phyloP scores from a whole-genome alignment of 2,113 vertebrate species.

The Antechinus flavipes region DNA sequence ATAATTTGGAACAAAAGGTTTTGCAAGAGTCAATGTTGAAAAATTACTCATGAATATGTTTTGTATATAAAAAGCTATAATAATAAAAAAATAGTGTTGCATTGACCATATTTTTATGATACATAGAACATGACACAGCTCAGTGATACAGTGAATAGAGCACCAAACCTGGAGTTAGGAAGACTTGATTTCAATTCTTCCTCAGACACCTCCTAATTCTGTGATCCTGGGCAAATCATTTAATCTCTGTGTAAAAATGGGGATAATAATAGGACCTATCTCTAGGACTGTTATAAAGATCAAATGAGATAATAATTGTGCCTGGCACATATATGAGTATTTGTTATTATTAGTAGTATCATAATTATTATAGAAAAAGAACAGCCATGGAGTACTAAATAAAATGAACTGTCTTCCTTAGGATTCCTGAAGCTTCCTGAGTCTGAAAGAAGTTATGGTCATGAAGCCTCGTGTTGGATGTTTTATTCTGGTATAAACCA shows the following conservation, averaged over 20 bases:
- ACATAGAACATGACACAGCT: not conserved
- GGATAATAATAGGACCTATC: not conserved
- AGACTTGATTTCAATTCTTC: not conserved
- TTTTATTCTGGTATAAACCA: not conserved
- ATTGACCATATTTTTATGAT: not conserved
- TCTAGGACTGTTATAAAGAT: not conserved
- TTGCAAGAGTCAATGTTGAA: no score
- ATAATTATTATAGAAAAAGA: not conserved
- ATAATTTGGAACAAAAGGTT: no score
- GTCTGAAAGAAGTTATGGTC: not conserved
- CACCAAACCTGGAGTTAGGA: not conserved
- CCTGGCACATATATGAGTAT: not conserved
- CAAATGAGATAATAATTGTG: not conserved
- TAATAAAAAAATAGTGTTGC: not conserved
- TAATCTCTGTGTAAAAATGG: not conserved
- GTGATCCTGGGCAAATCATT: not conserved
- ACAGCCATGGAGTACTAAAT: not conserved
- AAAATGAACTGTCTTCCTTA: not conserved
- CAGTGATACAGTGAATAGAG: not conserved
- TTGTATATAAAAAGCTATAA: no score
- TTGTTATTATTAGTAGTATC: not conserved
- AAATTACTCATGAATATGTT: no score
- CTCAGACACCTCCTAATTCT: not conserved
- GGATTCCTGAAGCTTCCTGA: not conserved
- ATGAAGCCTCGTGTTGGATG: not conserved